phyloP scores from a whole-genome alignment of 1,140 invertebrate genomes.

The Drosophila athabasca region DNA sequence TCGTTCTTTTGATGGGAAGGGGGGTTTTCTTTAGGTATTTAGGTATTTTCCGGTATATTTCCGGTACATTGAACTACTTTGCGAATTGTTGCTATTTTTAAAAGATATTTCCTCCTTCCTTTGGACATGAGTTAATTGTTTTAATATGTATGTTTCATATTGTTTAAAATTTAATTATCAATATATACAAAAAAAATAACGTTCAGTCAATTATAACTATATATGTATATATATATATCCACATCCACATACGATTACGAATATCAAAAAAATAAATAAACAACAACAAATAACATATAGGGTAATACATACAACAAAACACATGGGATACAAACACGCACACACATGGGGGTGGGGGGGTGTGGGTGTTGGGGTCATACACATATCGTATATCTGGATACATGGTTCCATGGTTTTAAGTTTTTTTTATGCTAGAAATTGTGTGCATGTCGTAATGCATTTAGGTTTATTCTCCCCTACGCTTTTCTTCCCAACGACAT shows the following conservation, averaged over 20 bases:
- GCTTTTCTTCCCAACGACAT: conserved; percentile 28
- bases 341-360: too few species aligned
- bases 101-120: conserved; percentile 20
- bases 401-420: background rate
- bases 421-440: background rate
- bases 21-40: too few species aligned
- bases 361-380: background rate
- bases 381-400: conserved; percentile 4
- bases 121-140: conserved; percentile 45
- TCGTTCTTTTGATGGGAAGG: too few species aligned
- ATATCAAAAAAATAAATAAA: conserved; percentile 41
- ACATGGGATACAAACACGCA: too few species aligned
- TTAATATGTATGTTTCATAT: conserved; percentile 24
- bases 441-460: conserved; percentile 1
- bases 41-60: too few species aligned
- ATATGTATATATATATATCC: conserved; percentile 26
- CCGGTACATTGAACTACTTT: conserved; percentile 29
- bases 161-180: conserved; percentile 70
- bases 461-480: conserved; percentile 37
- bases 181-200: conserved; percentile 75
- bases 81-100: conserved; percentile 44
- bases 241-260: conserved; percentile 20
- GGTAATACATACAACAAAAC: too few species aligned
- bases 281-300: conserved; percentile 5
- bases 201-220: conserved; percentile 78